Conservation (phyloP, 2,888 invertebrate species). For the Cremastinae sp. region DNA sequence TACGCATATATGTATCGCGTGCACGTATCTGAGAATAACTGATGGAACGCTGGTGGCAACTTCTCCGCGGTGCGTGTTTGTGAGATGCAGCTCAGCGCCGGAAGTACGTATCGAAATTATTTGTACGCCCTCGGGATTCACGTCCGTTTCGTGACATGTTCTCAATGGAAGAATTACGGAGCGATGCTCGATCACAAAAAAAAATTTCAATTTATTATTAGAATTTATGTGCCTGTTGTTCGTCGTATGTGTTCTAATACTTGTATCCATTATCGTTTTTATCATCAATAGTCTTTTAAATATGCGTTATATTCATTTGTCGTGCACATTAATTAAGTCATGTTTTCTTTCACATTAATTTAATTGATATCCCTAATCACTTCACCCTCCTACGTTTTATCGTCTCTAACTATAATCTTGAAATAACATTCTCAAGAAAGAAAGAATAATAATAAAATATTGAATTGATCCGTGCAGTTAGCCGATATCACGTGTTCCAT, state of each 20-base stretch:
- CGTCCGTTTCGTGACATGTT: conserved; percentile 49
- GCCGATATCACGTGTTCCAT: conserved; percentile 8
- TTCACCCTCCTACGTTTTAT: too few relatives aligned
- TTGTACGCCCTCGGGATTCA: conserved; percentile 63
- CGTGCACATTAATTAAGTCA: too few relatives aligned
- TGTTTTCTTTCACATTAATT: too few relatives aligned
- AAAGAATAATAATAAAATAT: conserved; percentile 10
- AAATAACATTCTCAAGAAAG: not conserved
- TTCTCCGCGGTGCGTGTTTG: conserved; percentile 1
- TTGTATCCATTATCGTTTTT: too few relatives aligned
- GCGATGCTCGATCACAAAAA: not conserved
- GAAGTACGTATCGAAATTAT: conserved; percentile 71
- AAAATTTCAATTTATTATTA: not conserved
- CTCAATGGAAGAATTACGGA: not conserved
- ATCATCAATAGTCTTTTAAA: too few relatives aligned
- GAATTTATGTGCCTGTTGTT: too few relatives aligned
- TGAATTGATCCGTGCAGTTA: conserved; percentile 7
- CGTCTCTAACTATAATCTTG: not conserved
- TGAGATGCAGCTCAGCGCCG: conserved; percentile 71
- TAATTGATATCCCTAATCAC: too few relatives aligned
- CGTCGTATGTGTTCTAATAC: too few relatives aligned
- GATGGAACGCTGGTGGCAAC: not conserved
- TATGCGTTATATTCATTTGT: too few relatives aligned
- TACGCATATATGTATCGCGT: conserved; percentile 3
- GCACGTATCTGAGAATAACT: conserved; percentile 15